Base-by-base conservation (phyloP, 2,888 invertebrate species). In the Notocelia uddmanniana region DNA sequence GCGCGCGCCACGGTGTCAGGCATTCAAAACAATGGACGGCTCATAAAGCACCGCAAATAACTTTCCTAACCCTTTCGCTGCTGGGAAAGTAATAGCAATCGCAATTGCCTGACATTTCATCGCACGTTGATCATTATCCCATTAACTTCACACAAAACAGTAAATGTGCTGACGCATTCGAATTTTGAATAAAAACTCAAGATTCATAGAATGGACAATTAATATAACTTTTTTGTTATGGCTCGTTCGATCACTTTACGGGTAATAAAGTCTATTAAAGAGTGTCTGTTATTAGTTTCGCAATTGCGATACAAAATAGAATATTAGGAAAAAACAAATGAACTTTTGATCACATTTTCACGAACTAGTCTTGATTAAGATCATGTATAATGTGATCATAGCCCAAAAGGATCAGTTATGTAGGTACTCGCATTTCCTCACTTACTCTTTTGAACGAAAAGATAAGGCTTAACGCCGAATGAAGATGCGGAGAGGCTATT, bases 11-110 rank as follows among this genome's bases (percentile, higher is more conserved):
- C 31, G 57, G 50, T 21, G 45, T 19, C 31, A 19, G 31, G 31
- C n/a, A 26, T 8, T 52, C 15, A 37, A 63, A 18, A 72, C 72
- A 72, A 68, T 72, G n/a, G 48, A 19, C 26, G 26, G 52, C 52
- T 70, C 58, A 72, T 72, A 72, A 68, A 68, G 72, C 72, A 68
- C 55, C n/a, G 60, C 37, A 62, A 68, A 72, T 68, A 72, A 72
- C 72, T 72, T 72, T 72, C 67, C 66, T 72, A 48, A 67, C 48
- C 70, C 66, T 62, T 45, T 62, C 62, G 63, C 70, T 64, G 63
- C 23, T 34, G 68, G 55, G 55, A 68, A 72, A 72, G 72, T 57
- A 55, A 55, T 57, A 55, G 67, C 50, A 18, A 67, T 68, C 71
- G 55, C 58, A 41, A 55, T 55, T 26, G 62, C 37, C 52, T 64